Evolutionary conservation across 2,797 vertebrate species (phyloP).

Genomic region (Parauchenoglanis punctatus): DNA sequence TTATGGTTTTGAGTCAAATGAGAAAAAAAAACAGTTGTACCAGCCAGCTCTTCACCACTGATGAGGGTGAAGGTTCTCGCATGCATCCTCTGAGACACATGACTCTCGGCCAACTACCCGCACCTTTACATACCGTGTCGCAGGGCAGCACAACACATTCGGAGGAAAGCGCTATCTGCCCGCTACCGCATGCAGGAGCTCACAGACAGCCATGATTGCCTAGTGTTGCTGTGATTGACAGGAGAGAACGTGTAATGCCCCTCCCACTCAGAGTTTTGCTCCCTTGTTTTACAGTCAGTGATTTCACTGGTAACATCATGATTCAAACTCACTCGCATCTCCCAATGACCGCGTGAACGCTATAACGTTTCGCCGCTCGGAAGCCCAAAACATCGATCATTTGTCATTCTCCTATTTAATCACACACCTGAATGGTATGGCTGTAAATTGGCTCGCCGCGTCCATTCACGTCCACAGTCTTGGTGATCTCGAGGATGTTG

Average conservation of each 20-base stretch:
- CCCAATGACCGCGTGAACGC: no score
- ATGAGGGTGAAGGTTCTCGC: not conserved
- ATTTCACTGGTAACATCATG: not conserved
- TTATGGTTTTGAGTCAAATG: not conserved
- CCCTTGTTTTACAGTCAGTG: not conserved
- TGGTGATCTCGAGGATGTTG: constrained; percentile 90
- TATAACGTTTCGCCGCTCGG: not conserved
- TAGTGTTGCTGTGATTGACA: not conserved
- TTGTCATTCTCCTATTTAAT: not conserved
- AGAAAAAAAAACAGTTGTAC: not conserved
- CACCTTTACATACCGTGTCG: not conserved
- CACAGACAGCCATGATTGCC: not conserved
- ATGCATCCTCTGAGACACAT: not conserved
- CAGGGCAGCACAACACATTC: not conserved
- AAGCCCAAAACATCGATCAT: not conserved
- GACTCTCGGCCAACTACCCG: not conserved
- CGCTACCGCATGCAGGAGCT: not conserved
- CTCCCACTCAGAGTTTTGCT: not conserved
- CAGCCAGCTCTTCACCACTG: not conserved
- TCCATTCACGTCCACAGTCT: constrained; percentile 71
- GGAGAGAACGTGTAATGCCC: not conserved
- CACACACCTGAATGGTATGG: constrained; percentile 89
- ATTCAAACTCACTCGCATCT: not conserved
- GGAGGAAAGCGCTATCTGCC: not conserved
- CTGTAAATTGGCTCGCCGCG: constrained; percentile 84